Evolutionary conservation across 2,113 vertebrate genomes (phyloP).

Genomic region (Forbesichthys papilliferus): DNA sequence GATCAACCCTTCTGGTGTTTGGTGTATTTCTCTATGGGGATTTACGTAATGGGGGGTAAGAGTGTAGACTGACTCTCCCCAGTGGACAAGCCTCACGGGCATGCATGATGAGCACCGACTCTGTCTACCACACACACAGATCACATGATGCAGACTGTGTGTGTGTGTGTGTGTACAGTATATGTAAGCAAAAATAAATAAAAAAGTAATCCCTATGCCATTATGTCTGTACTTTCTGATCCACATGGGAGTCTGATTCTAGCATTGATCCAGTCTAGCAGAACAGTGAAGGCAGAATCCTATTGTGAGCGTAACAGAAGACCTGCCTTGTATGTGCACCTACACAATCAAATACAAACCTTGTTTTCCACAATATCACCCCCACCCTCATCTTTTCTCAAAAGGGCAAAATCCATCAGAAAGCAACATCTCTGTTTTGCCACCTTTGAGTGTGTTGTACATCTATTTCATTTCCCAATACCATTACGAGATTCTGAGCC

Average conservation of each 20-base stretch:
- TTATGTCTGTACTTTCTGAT: constrained; percentile 42
- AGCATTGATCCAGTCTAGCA: constrained; percentile 67
- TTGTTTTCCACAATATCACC: constrained; percentile 64
- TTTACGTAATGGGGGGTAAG: constrained; percentile 10
- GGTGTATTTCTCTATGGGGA: constrained; percentile 62
- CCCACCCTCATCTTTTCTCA: constrained; percentile 17
- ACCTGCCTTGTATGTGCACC: constrained; percentile 50
- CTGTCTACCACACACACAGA: constrained; percentile 25
- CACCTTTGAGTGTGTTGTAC: constrained; percentile 68
- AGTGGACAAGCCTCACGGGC: constrained; percentile 41
- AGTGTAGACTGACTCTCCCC: constrained; percentile 12
- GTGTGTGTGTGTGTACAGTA: too few species aligned
- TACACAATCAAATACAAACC: constrained; percentile 68
- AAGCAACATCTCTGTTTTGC: constrained; percentile 67
- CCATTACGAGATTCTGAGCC: constrained; percentile 62
- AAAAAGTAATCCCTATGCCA: constrained; percentile 52
- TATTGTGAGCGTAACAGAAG: constrained; percentile 51
- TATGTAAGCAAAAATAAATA: constrained; percentile 35
- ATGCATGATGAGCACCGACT: constrained; percentile 37
- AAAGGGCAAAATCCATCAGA: constrained; percentile 69
- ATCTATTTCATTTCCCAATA: constrained; percentile 70
- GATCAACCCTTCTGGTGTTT: constrained; percentile 47
- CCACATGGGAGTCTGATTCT: constrained; percentile 54
- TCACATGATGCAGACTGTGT: constrained; percentile 30
- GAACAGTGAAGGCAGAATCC: constrained; percentile 64